Conservation (phyloP, 2,888 invertebrate species). For the Apamea monoglypha region DNA sequence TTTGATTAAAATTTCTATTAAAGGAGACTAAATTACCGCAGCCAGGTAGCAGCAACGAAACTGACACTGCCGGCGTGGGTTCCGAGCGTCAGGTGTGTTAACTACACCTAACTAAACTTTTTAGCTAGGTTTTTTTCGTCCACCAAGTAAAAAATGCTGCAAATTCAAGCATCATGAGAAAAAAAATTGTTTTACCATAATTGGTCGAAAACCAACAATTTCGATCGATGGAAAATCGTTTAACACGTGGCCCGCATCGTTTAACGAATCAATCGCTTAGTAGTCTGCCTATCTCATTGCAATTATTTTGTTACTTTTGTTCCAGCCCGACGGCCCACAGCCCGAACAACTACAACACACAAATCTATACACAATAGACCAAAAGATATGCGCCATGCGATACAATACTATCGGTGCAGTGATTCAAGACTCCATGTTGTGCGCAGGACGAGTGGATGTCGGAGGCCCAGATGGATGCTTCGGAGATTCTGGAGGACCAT, state of each 20-base stretch:
- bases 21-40: slow-evolving; percentile 18
- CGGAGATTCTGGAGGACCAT: slow-evolving; percentile 86
- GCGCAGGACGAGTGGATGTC: slow-evolving; percentile 81
- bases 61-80: slow-evolving; percentile 6
- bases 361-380: slow-evolving; percentile 78
- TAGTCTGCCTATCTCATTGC: too few relatives aligned
- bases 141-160: background rate
- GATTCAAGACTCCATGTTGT: slow-evolving; percentile 84
- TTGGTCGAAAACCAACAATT: background rate
- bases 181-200: background rate
- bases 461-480: slow-evolving; percentile 86
- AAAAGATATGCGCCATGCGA: slow-evolving; percentile 76
- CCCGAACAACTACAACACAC: slow-evolving; percentile 83
- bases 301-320: slow-evolving; percentile 38
- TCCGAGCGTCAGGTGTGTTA: slow-evolving; percentile 38
- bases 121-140: background rate
- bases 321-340: slow-evolving; percentile 80
- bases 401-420: slow-evolving; percentile 81
- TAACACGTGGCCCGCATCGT: background rate
- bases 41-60: slow-evolving; percentile 23
- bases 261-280: background rate
- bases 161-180: background rate
- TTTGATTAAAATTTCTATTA: slow-evolving; percentile 28
- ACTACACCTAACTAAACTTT: slow-evolving; percentile 3
- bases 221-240: background rate